Evolutionary conservation across 2,888 invertebrate genomes (phyloP).

Genomic region (Laspeyria flexula): DNA sequence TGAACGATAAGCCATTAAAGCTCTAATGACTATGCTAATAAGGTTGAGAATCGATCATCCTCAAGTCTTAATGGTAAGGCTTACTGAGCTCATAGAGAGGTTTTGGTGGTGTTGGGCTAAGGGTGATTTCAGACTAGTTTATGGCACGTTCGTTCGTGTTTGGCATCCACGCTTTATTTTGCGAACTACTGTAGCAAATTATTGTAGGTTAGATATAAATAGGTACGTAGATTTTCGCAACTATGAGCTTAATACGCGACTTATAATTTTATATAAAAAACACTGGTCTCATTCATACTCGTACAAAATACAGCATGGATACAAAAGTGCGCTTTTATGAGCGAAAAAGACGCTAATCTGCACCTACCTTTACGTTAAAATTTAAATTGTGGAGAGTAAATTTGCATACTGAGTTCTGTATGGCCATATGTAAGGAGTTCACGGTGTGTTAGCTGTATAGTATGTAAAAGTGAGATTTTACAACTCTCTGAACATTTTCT

Average conservation of each 20-base stretch:
- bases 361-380: constrained; percentile 26
- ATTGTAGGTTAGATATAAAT: too few relatives aligned
- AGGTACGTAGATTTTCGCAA: too few relatives aligned
- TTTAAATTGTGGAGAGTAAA: constrained; percentile 41
- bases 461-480: neutral
- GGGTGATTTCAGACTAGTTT: constrained; percentile 4
- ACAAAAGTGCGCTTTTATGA: too few relatives aligned
- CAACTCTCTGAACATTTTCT: neutral
- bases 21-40: constrained; percentile 47
- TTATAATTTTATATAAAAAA: too few relatives aligned
- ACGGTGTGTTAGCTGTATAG: neutral
- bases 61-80: constrained; percentile 14
- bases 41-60: constrained; percentile 49
- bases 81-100: neutral
- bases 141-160: too few relatives aligned
- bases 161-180: too few relatives aligned
- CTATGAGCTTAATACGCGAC: too few relatives aligned
- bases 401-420: constrained; percentile 35
- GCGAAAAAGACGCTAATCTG: too few relatives aligned
- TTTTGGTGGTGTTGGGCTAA: constrained; percentile 13
- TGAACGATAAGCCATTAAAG: constrained; percentile 47
- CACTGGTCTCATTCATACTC: too few relatives aligned
- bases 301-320: too few relatives aligned
- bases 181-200: too few relatives aligned
- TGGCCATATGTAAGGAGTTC: constrained; percentile 4